Conservation (phyloP, 2,113 vertebrate species). For the Pica pica region DNA sequence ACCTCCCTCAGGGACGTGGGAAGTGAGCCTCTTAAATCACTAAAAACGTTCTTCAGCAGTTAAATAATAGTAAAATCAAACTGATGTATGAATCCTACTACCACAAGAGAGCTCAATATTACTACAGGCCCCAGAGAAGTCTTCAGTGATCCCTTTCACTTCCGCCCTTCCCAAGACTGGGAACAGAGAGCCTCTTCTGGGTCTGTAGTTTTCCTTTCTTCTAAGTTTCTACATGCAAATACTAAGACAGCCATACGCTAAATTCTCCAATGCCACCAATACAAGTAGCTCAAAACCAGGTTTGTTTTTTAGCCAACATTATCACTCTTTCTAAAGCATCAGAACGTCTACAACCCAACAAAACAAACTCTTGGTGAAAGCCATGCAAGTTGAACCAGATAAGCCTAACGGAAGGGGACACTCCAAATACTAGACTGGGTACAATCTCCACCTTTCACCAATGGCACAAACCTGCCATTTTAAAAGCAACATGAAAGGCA, state of each 20-base stretch:
- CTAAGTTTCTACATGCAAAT: not conserved
- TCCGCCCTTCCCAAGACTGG: not conserved
- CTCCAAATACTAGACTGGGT: not conserved
- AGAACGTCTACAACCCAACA: not conserved
- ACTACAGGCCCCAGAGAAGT: not conserved
- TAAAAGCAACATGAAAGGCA: not conserved
- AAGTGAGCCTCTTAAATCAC: not conserved
- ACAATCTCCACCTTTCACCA: not conserved
- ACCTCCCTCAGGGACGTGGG: not conserved
- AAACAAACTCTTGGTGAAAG: not conserved
- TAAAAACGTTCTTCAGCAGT: not conserved
- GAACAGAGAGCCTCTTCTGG: not conserved
- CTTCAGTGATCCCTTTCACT: not conserved
- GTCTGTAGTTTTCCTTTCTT: not conserved
- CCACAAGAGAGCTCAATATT: rapidly evolving
- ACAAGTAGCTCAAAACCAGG: not conserved
- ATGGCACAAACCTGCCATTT: not conserved
- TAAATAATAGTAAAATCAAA: not conserved
- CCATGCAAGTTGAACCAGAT: not conserved
- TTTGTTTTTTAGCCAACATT: not conserved
- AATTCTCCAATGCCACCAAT: not conserved
- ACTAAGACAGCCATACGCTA: not conserved
- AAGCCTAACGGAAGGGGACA: not conserved
- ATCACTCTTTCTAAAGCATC: not conserved
- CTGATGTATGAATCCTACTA: not conserved